These are phyloP conservation scores for Drosophila bifasciata DNA, from an alignment of 1,140 invertebrate genomes.

Conservation along the genomic window DNA sequence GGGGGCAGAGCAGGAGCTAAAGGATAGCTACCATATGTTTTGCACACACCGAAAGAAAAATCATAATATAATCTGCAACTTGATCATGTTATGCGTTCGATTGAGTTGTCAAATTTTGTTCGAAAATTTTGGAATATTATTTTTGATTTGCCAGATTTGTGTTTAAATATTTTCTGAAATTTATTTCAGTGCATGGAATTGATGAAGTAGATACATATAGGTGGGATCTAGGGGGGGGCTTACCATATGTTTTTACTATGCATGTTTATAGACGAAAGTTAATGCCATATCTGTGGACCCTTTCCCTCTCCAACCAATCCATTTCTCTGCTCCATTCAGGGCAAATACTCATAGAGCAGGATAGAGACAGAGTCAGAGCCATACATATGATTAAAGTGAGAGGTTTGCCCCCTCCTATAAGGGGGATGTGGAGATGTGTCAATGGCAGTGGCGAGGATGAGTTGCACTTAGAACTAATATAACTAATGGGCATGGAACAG, in stretches of 20 bases:
- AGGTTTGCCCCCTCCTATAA: neutral
- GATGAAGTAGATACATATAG: neutral
- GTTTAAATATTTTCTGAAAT: no score
- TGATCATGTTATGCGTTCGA: no score
- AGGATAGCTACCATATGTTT: no score
- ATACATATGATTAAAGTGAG: constrained; percentile 49
- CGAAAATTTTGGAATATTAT: no score
- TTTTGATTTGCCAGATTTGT: no score
- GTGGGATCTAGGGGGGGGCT: neutral
- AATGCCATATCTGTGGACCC: constrained; percentile 54
- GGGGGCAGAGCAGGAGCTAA: no score
- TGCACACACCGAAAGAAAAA: no score
- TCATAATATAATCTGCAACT: no score
- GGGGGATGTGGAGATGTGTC: neutral
- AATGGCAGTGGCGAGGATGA: constrained; percentile 27
- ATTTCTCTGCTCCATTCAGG: constrained; percentile 1
- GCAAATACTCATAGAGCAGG: constrained; percentile 45
- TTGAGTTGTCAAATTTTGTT: no score
- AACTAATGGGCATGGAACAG: constrained; percentile 51
- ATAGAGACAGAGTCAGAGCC: neutral
- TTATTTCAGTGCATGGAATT: no score
- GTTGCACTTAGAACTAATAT: constrained; percentile 59
- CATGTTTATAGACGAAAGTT: constrained; percentile 65
- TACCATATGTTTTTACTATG: constrained; percentile 53
- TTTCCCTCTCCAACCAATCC: neutral